phyloP scores from a whole-genome alignment of 2,113 vertebrate genomes.

The Scomber colias region DNA sequence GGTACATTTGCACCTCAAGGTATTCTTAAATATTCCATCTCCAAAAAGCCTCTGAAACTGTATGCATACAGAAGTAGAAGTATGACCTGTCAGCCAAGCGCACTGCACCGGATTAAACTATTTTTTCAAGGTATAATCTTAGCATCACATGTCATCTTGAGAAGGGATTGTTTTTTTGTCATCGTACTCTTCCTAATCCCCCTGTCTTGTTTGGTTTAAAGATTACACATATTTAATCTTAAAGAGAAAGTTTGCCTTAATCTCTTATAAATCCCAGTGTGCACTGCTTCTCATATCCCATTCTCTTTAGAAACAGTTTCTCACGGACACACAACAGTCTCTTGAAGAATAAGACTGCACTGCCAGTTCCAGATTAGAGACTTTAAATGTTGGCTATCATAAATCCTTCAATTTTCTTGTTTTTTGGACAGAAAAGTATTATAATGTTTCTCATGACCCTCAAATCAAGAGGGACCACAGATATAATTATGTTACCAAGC shows the following conservation, averaged over 20 bases:
- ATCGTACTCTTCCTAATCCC: constrained; percentile 64
- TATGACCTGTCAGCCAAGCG: constrained; percentile 8
- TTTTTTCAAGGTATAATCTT: constrained; percentile 61
- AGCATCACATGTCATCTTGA: constrained; percentile 61
- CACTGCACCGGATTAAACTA: constrained; percentile 40
- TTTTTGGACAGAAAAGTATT: constrained; percentile 25
- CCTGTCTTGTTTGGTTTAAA: constrained; percentile 62
- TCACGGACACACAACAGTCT: constrained; percentile 40
- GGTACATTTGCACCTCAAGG: background rate
- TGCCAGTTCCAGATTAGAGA: constrained; percentile 42
- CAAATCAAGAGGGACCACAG: constrained; percentile 23
- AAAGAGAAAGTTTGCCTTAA: constrained; percentile 73
- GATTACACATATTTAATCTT: constrained; percentile 82
- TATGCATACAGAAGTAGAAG: background rate
- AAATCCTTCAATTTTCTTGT: constrained; percentile 53
- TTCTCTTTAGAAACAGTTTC: constrained; percentile 40
- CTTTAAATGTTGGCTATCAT: constrained; percentile 43
- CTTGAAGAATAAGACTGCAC: constrained; percentile 12
- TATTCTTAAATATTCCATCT: background rate
- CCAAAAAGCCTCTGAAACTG: background rate
- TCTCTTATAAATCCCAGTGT: constrained; percentile 72
- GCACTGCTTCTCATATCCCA: constrained; percentile 25
- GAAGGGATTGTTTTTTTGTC: constrained; percentile 47
- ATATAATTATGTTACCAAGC: constrained; percentile 44
- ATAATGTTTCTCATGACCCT: constrained; percentile 50